Conservation (phyloP, 2,797 vertebrate species). For the Spinibarbus caldwelli region DNA sequence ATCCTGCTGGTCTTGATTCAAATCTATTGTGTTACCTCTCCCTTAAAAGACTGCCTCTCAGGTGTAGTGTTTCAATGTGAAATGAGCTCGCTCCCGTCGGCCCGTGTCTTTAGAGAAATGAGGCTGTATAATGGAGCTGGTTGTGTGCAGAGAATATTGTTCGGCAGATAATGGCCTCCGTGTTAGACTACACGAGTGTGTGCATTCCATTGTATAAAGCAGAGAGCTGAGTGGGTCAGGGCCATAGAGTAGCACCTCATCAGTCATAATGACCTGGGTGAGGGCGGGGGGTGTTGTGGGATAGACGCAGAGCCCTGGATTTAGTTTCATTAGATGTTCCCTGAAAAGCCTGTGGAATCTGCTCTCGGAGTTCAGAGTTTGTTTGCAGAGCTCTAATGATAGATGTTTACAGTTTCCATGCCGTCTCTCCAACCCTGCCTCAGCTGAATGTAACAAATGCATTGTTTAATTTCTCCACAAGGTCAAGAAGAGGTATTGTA, state of each 20-base stretch:
- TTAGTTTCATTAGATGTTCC: slow-evolving; percentile 72
- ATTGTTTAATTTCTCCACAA: neutral
- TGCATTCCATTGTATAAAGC: slow-evolving; percentile 70
- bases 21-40: slow-evolving; percentile 72
- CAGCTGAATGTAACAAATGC: neutral
- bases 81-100: slow-evolving; percentile 57
- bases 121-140: slow-evolving; percentile 67
- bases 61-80: slow-evolving; percentile 67
- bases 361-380: slow-evolving; percentile 21
- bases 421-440: neutral
- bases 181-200: slow-evolving; percentile 58
- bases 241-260: slow-evolving; percentile 75
- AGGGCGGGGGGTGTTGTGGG: slow-evolving; percentile 70
- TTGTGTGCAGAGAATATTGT: slow-evolving; percentile 65
- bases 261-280: slow-evolving; percentile 70
- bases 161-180: slow-evolving; percentile 61
- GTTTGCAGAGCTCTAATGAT: slow-evolving; percentile 34
- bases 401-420: slow-evolving; percentile 21
- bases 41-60: slow-evolving; percentile 72
- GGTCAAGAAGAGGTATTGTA: neutral
- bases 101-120: slow-evolving; percentile 54
- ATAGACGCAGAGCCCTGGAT: slow-evolving; percentile 67
- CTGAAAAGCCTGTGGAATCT: slow-evolving; percentile 57
- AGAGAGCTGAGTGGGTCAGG: slow-evolving; percentile 70
- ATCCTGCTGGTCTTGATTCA: slow-evolving; percentile 60